Base-by-base conservation (phyloP, 37 sponge, comb jelly and placozoan species). In the Lycopodina hypogea region DNA sequence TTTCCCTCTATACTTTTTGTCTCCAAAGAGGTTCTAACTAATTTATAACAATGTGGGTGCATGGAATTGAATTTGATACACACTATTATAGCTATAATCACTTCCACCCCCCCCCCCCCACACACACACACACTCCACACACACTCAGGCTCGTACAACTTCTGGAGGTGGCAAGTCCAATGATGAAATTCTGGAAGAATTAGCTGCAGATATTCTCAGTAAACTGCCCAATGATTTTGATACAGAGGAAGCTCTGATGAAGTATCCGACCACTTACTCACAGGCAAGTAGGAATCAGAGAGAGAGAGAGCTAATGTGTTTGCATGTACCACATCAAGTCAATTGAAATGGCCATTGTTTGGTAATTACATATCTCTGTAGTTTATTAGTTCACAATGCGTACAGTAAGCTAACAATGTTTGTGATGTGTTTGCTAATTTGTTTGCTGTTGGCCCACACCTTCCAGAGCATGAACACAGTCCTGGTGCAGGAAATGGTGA, bases 391-490 rank as follows among this genome's bases (percentile, higher is more conserved):
- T n/a, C n/a, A n/a, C n/a, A n/a, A n/a, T n/a, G n/a, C n/a, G n/a
- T n/a, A n/a, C 56, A 53, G 56, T 18, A 53, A 53, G 18, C 14
- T 53, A 53, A 14, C 18, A 53, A 53, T 19, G 56, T 18, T 53
- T 19, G 56, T n/a, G n/a, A n/a, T n/a, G n/a, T n/a, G n/a, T n/a
- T n/a, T n/a, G n/a, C n/a, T n/a, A n/a, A n/a, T n/a, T n/a, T n/a
- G n/a, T n/a, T n/a, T n/a, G n/a, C n/a, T n/a, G n/a, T n/a, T n/a
- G n/a, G n/a, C n/a, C n/a, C n/a, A n/a, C n/a, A n/a, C n/a, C 28
- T 28, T 74, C 12, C 68, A 96, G 92, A 99, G 99, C 59, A 99
- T 99, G 99, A 99, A 99, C 85, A 99, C 99, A 66, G 99, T 99
- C 15, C 83, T 99, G 53, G 99, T 99, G 33, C 99, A 99, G 64